Percentiles rank a stretch among this genome's conserved stretches.
These are phyloP conservation scores for Endomychus coccineus DNA, from an alignment of 2,888 invertebrate species.

Conservation along the genomic window DNA sequence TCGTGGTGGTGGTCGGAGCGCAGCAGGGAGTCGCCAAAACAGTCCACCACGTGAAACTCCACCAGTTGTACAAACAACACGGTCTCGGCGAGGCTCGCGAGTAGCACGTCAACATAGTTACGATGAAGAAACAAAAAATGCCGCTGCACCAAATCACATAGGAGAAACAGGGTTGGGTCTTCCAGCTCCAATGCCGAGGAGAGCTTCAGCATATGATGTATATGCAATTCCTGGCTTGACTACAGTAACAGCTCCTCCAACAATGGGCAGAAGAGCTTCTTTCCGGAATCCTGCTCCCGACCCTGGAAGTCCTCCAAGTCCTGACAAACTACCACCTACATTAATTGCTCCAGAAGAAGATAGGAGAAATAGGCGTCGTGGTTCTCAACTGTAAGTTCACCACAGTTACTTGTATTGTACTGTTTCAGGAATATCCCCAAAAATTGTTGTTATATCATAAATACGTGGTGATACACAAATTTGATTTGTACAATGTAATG, in stretches of 20 bases:
- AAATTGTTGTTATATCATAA: no score
- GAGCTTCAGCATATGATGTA: conserved; percentile 80
- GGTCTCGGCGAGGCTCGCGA: conserved; percentile 52
- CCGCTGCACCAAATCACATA: conserved; percentile 26
- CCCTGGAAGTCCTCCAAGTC: conserved; percentile 48
- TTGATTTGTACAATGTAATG: no score
- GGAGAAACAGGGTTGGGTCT: conserved; percentile 53
- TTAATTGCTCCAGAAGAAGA: conserved; percentile 49
- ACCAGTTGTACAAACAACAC: conserved; percentile 40
- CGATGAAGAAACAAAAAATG: conserved; percentile 60
- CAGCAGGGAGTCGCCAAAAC: conserved; percentile 55
- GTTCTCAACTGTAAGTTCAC: conserved; percentile 79
- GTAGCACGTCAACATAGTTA: conserved; percentile 74
- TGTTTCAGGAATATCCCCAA: no score
- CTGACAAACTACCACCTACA: conserved; percentile 42
- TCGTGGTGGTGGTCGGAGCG: conserved; percentile 50
- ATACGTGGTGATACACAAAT: no score
- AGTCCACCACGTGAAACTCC: conserved; percentile 49
- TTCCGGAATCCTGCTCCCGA: conserved; percentile 56
- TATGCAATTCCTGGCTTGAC: conserved; percentile 60
- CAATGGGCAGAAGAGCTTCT: conserved; percentile 47
- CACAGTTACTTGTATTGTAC: no score
- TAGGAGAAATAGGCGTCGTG: conserved; percentile 65
- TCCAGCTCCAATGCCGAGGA: conserved; percentile 67
- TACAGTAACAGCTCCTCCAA: conserved; percentile 39